Conservation (phyloP, 2,113 vertebrate genomes). For the Tragelaphus buxtoni region DNA sequence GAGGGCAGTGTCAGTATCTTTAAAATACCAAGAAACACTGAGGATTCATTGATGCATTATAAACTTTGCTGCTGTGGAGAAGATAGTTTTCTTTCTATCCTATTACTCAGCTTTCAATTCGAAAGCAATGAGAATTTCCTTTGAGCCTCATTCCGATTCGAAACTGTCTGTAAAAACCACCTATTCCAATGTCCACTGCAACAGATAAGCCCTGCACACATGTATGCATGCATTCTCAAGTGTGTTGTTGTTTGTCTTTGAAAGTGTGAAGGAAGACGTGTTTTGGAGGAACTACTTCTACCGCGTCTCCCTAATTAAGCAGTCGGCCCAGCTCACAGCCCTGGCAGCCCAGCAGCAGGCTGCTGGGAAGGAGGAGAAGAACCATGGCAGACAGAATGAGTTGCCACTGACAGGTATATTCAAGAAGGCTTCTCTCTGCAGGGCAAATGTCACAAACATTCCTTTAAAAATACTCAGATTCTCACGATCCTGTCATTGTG, state of each 20-base stretch:
- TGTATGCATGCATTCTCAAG: not conserved
- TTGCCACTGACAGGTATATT: slow-evolving; percentile 84
- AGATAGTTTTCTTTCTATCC: not conserved
- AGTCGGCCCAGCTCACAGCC: slow-evolving; percentile 95
- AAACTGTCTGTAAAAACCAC: not conserved
- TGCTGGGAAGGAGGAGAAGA: slow-evolving; percentile 80
- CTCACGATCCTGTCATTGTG: not conserved
- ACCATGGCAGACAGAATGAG: slow-evolving; percentile 72
- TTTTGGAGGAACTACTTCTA: slow-evolving; percentile 99
- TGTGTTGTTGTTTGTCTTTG: slow-evolving; percentile 41
- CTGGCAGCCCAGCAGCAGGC: slow-evolving; percentile 93
- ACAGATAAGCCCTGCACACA: not conserved
- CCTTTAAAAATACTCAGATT: not conserved
- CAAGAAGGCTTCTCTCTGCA: not conserved
- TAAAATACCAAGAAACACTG: not conserved
- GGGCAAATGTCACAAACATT: not conserved
- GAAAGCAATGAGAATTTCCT: not conserved
- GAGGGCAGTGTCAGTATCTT: not conserved
- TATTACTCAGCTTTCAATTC: not conserved
- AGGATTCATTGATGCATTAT: not conserved
- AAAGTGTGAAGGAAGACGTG: slow-evolving; percentile 94
- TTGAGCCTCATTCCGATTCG: not conserved
- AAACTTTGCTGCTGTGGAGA: not conserved
- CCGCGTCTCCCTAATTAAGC: slow-evolving; percentile 95
- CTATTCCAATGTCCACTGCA: not conserved